Percentiles rank a stretch among this genome's conserved stretches.
phyloP scores from a whole-genome alignment of 2,797 vertebrate species.

The Falco cherrug region DNA sequence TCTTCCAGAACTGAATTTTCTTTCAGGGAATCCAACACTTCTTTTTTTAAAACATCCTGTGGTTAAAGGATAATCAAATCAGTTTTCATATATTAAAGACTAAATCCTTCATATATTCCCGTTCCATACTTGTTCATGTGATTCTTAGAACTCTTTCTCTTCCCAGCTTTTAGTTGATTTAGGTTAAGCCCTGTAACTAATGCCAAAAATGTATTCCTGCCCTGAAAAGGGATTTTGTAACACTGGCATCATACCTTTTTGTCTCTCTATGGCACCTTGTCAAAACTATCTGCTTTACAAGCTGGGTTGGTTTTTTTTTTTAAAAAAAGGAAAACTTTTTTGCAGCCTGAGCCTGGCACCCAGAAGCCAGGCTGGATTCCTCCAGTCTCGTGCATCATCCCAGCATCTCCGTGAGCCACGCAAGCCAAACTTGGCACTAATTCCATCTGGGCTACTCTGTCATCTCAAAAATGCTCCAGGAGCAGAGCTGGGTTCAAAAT shows the following conservation, averaged over 20 bases:
- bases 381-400: neutral
- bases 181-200: slow-evolving; percentile 30
- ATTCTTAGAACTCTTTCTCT: slow-evolving; percentile 18
- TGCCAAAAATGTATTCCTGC: slow-evolving; percentile 24
- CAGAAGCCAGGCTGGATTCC: neutral
- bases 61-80: slow-evolving; percentile 33
- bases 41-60: neutral
- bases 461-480: neutral
- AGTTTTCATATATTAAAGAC: slow-evolving; percentile 10
- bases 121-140: slow-evolving; percentile 26
- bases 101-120: slow-evolving; percentile 18
- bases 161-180: neutral
- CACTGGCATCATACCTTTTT: neutral
- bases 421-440: fast-evolving
- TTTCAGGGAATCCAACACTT: neutral
- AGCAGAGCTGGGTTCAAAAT: neutral
- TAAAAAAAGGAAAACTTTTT: neutral
- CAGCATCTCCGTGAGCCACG: neutral
- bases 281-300: neutral
- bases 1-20: neutral
- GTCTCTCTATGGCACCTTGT: slow-evolving; percentile 1
- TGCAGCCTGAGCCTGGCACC: neutral
- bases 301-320: neutral
- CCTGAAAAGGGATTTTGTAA: neutral
- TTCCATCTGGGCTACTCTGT: fast-evolving